Base-by-base conservation (phyloP, 2,797 vertebrate genomes). In the Rhinogobio ventralis region DNA sequence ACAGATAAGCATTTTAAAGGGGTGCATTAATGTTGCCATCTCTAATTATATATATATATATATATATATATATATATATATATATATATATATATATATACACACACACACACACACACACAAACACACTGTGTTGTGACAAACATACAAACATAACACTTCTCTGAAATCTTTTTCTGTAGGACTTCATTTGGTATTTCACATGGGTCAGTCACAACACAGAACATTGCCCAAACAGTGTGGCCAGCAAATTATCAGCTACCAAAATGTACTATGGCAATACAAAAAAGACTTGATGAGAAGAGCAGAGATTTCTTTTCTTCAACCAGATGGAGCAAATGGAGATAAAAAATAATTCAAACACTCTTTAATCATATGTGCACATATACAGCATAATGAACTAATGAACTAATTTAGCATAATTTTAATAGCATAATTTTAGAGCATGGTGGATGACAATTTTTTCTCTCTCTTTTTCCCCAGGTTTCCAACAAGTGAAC, bases 401-500 rank as follows among this genome's bases (percentile, higher is more conserved):
- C 33, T 33, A 33, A 33, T 33, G 3, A 4, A 33, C 33, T 33
- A 3, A 33, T 30, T 30, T n/a, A n/a, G n/a, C n/a, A n/a, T n/a
- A n/a, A n/a, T n/a, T n/a, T n/a, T n/a, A n/a, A n/a, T 4, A 25
- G 10, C 10, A 25, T 60, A n/a, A 5, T 25, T 60, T 25, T 25
- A 60, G n/a, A 25, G 11, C n/a, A 60, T 60, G 57, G 25, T 13
- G n/a, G 57, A 60, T n/a, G n/a, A 5, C 33, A 8, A 33, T 33
- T 45, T 17, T 6, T 2, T 51, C 49, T 19, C 49, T 51, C 5
- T 51, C 6, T 51, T 17, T 51, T 19, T 6, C 13, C 45, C 11
- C 13, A 49, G 64, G 64, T 67, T 10, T 67, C 64, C 33, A 68
- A 68, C 66, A 68, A 68, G 66, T 68, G 33, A 36, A 17, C 66